Evolutionary conservation across 2,888 invertebrate species (phyloP).

Genomic region (Odontomyia ornata): DNA sequence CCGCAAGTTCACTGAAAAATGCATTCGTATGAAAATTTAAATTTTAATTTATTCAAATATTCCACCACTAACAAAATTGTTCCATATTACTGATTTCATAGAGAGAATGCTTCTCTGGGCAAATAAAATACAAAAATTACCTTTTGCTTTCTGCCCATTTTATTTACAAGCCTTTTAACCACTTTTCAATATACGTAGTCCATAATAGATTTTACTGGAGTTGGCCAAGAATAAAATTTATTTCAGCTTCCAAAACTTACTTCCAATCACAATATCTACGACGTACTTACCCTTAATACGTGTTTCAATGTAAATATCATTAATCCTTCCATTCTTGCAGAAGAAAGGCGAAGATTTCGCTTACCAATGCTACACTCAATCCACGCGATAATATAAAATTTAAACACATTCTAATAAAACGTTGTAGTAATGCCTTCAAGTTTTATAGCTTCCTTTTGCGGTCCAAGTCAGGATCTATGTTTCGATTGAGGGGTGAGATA

Average conservation of each 20-base stretch:
- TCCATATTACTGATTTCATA: too few species aligned
- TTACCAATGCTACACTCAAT: neutral
- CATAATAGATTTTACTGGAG: neutral
- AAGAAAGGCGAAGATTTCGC: neutral
- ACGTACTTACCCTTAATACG: neutral
- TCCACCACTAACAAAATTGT: too few species aligned
- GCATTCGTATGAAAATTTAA: too few species aligned
- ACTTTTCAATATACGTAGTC: neutral
- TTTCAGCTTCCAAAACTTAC: slow-evolving; percentile 10
- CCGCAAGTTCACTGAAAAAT: too few species aligned
- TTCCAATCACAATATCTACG: slow-evolving; percentile 11
- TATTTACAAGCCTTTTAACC: too few species aligned
- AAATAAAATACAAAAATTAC: too few species aligned
- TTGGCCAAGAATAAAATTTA: neutral
- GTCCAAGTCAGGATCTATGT: neutral
- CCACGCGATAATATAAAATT: slow-evolving; percentile 41
- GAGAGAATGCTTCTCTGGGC: too few species aligned
- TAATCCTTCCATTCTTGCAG: slow-evolving; percentile 12
- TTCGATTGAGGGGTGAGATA: neutral
- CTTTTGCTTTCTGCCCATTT: too few species aligned
- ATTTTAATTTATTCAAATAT: too few species aligned
- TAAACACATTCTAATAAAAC: slow-evolving; percentile 46
- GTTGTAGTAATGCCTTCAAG: slow-evolving; percentile 29
- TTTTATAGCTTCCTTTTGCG: slow-evolving; percentile 9
- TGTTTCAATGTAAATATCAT: neutral